Percentiles rank a stretch among this genome's conserved stretches.
phyloP scores from a whole-genome alignment of 2,113 vertebrate genomes.

The Podiceps cristatus region DNA sequence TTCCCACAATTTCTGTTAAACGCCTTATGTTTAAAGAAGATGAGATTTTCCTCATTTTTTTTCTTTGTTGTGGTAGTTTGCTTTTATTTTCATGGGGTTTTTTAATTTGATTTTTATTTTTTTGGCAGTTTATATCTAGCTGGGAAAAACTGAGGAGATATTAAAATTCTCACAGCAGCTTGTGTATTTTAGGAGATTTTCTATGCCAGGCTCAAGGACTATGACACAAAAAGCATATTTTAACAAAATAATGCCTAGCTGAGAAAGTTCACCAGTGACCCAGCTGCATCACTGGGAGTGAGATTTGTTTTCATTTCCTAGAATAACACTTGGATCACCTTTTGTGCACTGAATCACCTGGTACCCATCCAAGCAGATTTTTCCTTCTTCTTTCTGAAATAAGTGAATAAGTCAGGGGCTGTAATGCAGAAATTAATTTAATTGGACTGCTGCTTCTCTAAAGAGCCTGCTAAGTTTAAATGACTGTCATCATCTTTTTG shows the following conservation, averaged over 20 bases:
- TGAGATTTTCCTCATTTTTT: background rate
- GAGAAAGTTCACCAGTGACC: background rate
- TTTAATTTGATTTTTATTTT: background rate
- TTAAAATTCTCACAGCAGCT: background rate
- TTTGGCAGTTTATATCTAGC: background rate
- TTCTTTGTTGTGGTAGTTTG: background rate
- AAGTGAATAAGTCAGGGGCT: background rate
- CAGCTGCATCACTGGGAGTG: background rate
- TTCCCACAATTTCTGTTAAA: background rate
- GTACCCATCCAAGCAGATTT: background rate
- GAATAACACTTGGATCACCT: background rate
- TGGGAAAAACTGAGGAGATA: background rate
- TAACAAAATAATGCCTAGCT: background rate
- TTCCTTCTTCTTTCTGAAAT: background rate
- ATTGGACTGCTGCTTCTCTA: background rate
- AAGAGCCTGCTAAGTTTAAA: background rate
- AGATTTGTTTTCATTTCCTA: conserved; percentile 7
- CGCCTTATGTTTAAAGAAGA: background rate
- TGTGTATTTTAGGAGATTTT: background rate
- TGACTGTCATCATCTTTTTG: rapidly evolving
- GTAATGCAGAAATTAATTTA: background rate
- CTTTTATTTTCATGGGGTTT: background rate
- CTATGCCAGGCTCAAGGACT: background rate
- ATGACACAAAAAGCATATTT: background rate
- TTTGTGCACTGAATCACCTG: background rate